Evolutionary conservation across 2,888 invertebrate genomes (phyloP).

Genomic region (Minunthozetes semirufus): DNA sequence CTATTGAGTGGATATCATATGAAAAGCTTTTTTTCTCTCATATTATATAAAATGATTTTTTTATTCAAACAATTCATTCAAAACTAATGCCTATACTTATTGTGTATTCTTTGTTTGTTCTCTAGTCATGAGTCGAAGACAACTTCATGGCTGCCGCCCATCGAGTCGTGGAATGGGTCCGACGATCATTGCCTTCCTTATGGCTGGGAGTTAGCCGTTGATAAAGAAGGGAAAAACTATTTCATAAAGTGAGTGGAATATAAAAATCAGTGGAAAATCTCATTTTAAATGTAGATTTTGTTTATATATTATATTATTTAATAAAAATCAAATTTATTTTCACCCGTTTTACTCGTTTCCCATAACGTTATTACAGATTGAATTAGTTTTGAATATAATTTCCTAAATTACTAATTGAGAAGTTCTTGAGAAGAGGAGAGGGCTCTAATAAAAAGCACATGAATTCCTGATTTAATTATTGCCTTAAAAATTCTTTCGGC

Average conservation of each 20-base stretch:
- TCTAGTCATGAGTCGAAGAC: slow-evolving; percentile 72
- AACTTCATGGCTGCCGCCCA: slow-evolving; percentile 80
- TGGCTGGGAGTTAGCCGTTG: slow-evolving; percentile 83
- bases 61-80: not conserved
- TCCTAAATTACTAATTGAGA: too few species aligned
- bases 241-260: slow-evolving; percentile 48
- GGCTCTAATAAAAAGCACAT: too few species aligned
- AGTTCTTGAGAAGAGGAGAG: too few species aligned
- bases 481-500: too few species aligned
- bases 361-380: not conserved
- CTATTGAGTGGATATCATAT: not conserved
- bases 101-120: not conserved
- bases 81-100: not conserved
- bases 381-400: too few species aligned
- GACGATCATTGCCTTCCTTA: slow-evolving; percentile 61
- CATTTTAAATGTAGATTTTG: not conserved
- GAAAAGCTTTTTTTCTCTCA: slow-evolving; percentile 1
- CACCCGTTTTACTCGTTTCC: not conserved
- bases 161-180: slow-evolving; percentile 64
- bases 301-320: not conserved
- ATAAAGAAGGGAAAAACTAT: slow-evolving; percentile 68
- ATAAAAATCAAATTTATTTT: not conserved
- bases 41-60: slow-evolving; percentile 5
- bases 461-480: too few species aligned
- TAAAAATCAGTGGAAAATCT: slow-evolving; percentile 1